These are phyloP conservation scores for Amphiura filiformis DNA, from an alignment of 35 echinoderm and acorn worm genomes.

Conservation along the genomic window DNA sequence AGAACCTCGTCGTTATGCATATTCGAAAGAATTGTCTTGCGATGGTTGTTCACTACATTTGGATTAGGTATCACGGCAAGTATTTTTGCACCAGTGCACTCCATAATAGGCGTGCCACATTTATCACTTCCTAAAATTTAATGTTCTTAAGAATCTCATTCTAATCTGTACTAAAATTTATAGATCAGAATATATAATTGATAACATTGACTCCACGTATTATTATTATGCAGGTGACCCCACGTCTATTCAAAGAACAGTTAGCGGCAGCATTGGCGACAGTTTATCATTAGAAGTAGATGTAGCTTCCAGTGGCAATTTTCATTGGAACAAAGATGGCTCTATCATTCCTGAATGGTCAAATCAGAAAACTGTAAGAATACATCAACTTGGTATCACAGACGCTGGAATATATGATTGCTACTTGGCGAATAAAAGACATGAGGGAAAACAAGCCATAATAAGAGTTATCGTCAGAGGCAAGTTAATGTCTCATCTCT, in stretches of 20 bases:
- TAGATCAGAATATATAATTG: too few relatives aligned
- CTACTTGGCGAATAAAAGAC: background rate
- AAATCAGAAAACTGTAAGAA: background rate
- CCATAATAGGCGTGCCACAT: too few relatives aligned
- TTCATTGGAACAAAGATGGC: background rate
- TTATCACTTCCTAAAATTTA: too few relatives aligned
- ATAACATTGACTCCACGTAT: too few relatives aligned
- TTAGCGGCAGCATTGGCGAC: background rate
- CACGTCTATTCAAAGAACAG: background rate
- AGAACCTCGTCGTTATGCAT: too few relatives aligned
- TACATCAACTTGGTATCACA: background rate
- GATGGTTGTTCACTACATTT: too few relatives aligned
- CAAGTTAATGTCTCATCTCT: too few relatives aligned
- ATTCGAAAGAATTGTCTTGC: too few relatives aligned
- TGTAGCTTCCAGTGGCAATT: background rate
- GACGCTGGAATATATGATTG: background rate
- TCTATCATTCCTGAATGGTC: background rate
- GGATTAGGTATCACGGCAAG: too few relatives aligned
- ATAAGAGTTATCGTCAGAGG: background rate
- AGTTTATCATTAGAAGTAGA: background rate
- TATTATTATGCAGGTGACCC: background rate
- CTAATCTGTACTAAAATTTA: too few relatives aligned
- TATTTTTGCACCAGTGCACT: too few relatives aligned
- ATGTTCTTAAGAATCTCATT: too few relatives aligned
- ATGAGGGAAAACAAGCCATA: background rate